phyloP scores from a whole-genome alignment of 1,140 invertebrate genomes.

The Drosophila bipectinata region DNA sequence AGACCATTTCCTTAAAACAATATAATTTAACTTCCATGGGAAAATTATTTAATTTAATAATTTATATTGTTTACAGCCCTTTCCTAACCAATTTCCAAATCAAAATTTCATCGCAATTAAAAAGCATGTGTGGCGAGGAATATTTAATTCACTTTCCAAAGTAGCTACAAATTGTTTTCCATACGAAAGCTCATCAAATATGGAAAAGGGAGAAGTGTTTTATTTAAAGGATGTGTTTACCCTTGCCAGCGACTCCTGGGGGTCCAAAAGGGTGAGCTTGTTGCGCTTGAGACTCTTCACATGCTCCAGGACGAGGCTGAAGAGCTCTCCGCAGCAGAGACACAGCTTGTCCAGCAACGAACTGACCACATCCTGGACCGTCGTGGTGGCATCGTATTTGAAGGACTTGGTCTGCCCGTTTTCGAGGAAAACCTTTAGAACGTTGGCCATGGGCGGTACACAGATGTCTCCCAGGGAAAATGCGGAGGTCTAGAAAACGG shows the following conservation, averaged over 20 bases:
- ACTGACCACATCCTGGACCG: slow-evolving; percentile 92
- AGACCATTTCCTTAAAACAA: neutral
- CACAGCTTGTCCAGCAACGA: slow-evolving; percentile 94
- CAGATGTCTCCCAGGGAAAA: slow-evolving; percentile 91
- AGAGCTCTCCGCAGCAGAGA: slow-evolving; percentile 91
- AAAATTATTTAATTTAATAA: slow-evolving; percentile 2
- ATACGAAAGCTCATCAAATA: slow-evolving; percentile 1
- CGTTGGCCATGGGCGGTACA: slow-evolving; percentile 95
- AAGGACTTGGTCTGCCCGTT: slow-evolving; percentile 98
- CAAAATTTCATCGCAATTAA: neutral
- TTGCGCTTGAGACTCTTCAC: slow-evolving; percentile 93
- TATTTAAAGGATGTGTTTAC: slow-evolving; percentile 85
- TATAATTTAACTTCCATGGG: neutral
- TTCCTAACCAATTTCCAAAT: neutral
- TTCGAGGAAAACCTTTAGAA: slow-evolving; percentile 96
- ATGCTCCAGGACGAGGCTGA: slow-evolving; percentile 95
- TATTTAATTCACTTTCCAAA: neutral
- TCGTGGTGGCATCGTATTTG: slow-evolving; percentile 95
- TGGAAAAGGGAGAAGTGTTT: neutral
- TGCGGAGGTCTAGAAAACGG: slow-evolving; percentile 87
- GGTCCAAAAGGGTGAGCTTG: slow-evolving; percentile 92
- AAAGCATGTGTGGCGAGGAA: neutral
- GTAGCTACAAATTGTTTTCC: slow-evolving; percentile 4
- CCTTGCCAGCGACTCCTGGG: slow-evolving; percentile 92
- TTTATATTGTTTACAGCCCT: neutral